Base-by-base conservation (phyloP, 2,113 vertebrate genomes). In the Brachyhypopomus gauderio region DNA sequence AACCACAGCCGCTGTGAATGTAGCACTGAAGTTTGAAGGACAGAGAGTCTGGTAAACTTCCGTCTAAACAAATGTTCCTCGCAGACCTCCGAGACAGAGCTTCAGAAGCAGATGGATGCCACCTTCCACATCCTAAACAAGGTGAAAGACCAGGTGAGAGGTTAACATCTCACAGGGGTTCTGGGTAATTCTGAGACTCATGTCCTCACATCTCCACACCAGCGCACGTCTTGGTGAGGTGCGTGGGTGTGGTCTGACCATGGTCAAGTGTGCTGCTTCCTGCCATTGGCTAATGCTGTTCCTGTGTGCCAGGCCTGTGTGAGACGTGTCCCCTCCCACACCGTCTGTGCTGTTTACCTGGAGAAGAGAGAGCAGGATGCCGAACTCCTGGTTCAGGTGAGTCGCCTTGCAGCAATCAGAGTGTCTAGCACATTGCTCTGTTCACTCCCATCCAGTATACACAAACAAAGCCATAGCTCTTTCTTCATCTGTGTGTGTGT, bases 31-130 rank as follows among this genome's bases (percentile, higher is more conserved):
- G 9, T 45, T 45, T 45, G 30, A 30, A 30, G 30, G 30, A 30
- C 30, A 30, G 30, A 30, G 30, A 30, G 30, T 30, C 30, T 30
- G 30, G 30, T 30, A 30, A 30, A n/a, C n/a, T n/a, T n/a, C n/a
- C 30, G 1, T 30, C 25, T 45, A 19, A 7, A 6, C 17, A 1
- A 3, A 20, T 72, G 55, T 20, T 63, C 20, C n/a, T 63, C 3
- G 5, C 72, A 81, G 72, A 55, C 69, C 23, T 67, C 64, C 4
- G 52, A 81, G 19, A 27, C 73, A 19, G 80, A 81, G 36, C 64
- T 81, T n/a, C 34, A 70, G 73, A 81, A 56, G 52, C 80, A 81
- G 73, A 38, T 81, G n/a, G 75, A 81, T 22, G 27, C 75, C 25
- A 81, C 23, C 1, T 70, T 52, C 17, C 63, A 19, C 36, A 22